Base-by-base conservation (phyloP, 2,797 vertebrate species). In the Orestias chungarensis region DNA sequence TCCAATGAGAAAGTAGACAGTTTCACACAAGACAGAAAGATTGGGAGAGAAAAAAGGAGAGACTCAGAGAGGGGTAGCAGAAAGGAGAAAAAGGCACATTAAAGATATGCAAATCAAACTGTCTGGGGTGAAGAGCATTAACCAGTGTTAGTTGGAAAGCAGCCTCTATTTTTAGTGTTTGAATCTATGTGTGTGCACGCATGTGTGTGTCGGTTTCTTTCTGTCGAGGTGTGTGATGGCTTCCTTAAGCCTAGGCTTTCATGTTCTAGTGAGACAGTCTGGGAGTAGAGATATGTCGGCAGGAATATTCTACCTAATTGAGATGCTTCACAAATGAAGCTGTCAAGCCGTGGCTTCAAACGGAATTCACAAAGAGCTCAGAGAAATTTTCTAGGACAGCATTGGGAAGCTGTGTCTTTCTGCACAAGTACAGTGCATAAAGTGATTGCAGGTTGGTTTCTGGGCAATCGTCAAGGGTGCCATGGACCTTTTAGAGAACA, bases 21-120 rank as follows among this genome's bases (percentile, higher is more conserved):
- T 84, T 90, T 82, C 81, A 83, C 83, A 82, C 76, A 79, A 83
- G 78, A 88, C 75, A 77, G 86, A 82, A 66, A 79, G 80, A 79
- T 47, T 31, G 68, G 68, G 72, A 43, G 59, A 71, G 64, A 72
- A 76, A 76, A 54, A 70, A 76, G 62, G 46, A 69, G 66, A 68
- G 72, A 70, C 6, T 23, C 69, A 49, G 72, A 64, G 42, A 54
- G 61, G 64, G 68, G 55, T 71, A 75, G 68, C 68, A 73, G 71
- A 71, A 35, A 65, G 29, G 38, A 72, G 66, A 64, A 82, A 86
- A 80, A 85, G 20, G 50, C 72, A 86, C 89, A 92, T 93, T 92
- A 93, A 93, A 93, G 87, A 92, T 89, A 94, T 93, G 93, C 91
- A 93, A 93, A 94, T 93, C 73, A 64, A 88, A 82, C 90, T 90